phyloP scores from a whole-genome alignment of 2,113 vertebrate species.

The Colius striatus region DNA sequence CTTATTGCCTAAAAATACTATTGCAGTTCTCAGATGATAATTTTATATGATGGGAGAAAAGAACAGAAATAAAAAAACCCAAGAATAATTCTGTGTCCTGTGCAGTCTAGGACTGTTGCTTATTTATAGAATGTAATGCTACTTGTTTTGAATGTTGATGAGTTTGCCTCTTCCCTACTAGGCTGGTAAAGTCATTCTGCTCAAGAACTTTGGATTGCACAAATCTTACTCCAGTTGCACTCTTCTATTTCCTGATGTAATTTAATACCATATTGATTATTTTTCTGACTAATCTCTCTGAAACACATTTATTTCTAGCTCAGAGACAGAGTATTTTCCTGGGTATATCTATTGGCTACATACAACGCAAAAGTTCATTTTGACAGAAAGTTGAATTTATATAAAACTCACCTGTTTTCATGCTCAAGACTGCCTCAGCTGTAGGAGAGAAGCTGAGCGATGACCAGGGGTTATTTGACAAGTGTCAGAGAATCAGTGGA shows the following conservation, averaged over 20 bases:
- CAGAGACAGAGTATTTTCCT: neutral
- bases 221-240: neutral
- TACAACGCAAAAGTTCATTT: neutral
- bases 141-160: neutral
- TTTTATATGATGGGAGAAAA: neutral
- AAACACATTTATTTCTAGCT: neutral
- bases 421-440: neutral
- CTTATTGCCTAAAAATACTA: neutral
- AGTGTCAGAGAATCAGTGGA: neutral
- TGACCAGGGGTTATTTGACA: neutral
- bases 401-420: neutral
- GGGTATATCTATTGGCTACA: neutral
- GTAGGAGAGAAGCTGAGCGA: neutral
- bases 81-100: neutral
- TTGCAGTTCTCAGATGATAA: neutral
- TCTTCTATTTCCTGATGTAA: neutral
- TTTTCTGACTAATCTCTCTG: neutral
- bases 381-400: neutral
- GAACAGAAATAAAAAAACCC: neutral
- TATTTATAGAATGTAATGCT: neutral
- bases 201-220: neutral
- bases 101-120: neutral
- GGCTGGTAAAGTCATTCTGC: too few relatives aligned
- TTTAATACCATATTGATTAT: neutral
- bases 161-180: neutral